Percentiles rank a stretch among this genome's conserved stretches.
phyloP scores from a whole-genome alignment of 35 echinoderm and acorn worm genomes.

The Stichopus chloronotus region DNA sequence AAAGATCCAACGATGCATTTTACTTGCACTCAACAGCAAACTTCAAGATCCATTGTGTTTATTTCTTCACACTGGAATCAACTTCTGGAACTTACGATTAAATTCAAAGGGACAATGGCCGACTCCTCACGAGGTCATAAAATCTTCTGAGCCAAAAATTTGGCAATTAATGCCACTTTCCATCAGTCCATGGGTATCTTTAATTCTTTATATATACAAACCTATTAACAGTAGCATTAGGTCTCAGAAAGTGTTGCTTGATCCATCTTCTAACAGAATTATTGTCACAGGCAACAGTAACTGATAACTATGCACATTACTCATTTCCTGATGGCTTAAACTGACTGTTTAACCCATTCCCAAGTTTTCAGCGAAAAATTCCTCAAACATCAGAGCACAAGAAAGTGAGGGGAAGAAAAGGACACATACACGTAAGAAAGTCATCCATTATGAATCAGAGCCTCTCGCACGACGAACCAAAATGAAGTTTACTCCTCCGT shows the following conservation, averaged over 20 bases:
- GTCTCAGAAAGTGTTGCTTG: neutral
- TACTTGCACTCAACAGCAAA: no score
- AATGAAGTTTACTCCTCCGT: neutral
- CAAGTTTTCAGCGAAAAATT: neutral
- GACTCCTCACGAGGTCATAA: no score
- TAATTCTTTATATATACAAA: neutral
- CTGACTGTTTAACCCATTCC: constrained; percentile 7
- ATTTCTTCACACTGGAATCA: no score
- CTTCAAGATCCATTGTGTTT: no score
- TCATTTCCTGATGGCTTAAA: neutral
- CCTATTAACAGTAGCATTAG: no score
- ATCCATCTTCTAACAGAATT: neutral
- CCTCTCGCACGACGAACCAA: neutral
- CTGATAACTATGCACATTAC: constrained; percentile 14
- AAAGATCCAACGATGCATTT: no score
- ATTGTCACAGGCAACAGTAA: neutral
- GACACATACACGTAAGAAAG: neutral
- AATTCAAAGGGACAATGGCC: no score
- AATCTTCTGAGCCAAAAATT: no score
- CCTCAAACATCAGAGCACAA: neutral
- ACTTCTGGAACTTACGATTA: no score
- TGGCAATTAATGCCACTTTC: neutral
- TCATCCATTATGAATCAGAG: neutral
- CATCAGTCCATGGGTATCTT: neutral
- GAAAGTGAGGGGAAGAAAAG: neutral